These are phyloP conservation scores for Lacerta bilineata DNA, from an alignment of 2,797 vertebrate genomes.

Conservation along the genomic window DNA sequence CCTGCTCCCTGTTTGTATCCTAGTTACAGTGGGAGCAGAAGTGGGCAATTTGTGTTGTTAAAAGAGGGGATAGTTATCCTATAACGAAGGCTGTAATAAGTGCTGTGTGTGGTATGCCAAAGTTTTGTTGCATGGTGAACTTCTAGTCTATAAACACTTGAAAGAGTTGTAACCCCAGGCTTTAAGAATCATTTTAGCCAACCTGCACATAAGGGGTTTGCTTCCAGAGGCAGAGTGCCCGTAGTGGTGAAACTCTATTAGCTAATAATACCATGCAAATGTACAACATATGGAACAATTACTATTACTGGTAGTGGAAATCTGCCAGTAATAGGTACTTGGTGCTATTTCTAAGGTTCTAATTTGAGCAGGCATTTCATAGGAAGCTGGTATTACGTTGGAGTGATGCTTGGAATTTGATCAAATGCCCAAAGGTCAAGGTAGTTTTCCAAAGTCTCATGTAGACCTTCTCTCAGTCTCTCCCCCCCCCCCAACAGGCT, in stretches of 20 bases:
- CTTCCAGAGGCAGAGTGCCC: slow-evolving; percentile 16
- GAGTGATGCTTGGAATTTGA: slow-evolving; percentile 72
- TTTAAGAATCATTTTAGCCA: slow-evolving; percentile 28
- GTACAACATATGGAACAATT: slow-evolving; percentile 47
- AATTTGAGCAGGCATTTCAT: slow-evolving; percentile 51
- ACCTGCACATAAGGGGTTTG: neutral
- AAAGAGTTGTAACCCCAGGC: neutral
- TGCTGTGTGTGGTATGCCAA: neutral
- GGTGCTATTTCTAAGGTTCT: slow-evolving; percentile 31
- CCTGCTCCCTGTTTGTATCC: slow-evolving; percentile 13
- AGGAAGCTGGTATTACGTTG: slow-evolving; percentile 54
- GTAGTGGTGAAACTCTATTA: slow-evolving; percentile 40
- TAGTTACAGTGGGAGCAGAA: fast-evolving
- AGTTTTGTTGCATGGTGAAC: neutral
- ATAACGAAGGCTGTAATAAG: neutral
- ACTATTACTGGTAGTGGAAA: slow-evolving; percentile 49
- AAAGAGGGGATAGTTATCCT: neutral
- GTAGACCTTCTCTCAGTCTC: slow-evolving; percentile 47
- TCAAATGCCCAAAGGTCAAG: slow-evolving; percentile 66
- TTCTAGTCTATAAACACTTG: neutral
- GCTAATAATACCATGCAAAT: neutral
- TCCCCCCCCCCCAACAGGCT: neutral
- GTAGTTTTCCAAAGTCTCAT: slow-evolving; percentile 45
- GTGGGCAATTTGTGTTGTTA: neutral
- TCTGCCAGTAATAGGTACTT: neutral